Conservation (phyloP, 2,113 vertebrate species). For the Oreochromis aureus region DNA sequence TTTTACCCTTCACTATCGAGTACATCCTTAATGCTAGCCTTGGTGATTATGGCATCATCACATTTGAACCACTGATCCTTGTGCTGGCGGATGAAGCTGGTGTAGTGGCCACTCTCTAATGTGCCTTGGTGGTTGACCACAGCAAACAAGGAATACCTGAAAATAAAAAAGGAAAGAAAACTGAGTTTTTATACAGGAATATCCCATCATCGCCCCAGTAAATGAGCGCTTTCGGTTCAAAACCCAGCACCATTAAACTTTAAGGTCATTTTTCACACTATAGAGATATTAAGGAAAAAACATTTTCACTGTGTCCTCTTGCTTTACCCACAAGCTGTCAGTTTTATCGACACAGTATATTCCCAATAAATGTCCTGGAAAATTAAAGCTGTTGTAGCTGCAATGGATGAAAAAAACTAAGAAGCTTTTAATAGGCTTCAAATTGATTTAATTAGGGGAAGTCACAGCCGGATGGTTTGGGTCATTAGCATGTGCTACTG, state of each 20-base stretch:
- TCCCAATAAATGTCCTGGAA: constrained; percentile 33
- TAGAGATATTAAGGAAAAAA: neutral
- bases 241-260: neutral
- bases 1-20: constrained; percentile 97
- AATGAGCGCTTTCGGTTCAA: neutral
- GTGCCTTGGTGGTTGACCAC: constrained; percentile 99
- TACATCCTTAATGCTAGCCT: constrained; percentile 98
- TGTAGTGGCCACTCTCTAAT: constrained; percentile 98
- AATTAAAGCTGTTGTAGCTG: constrained; percentile 13
- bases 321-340: neutral
- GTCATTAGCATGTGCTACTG: constrained; percentile 16
- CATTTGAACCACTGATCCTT: constrained; percentile 99
- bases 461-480: constrained; percentile 11
- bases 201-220: neutral
- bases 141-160: constrained; percentile 97
- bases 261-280: neutral
- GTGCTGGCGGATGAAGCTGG: constrained; percentile 99
- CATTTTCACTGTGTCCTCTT: neutral
- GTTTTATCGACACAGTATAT: neutral
- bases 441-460: constrained; percentile 38
- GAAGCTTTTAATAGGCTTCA: constrained; percentile 41
- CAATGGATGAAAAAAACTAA: constrained; percentile 19
- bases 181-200: neutral
- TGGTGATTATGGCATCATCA: constrained; percentile 99
- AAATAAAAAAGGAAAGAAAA: neutral